Base-by-base conservation (phyloP, 1,140 invertebrate species). In the Drosophila novamexicana region DNA sequence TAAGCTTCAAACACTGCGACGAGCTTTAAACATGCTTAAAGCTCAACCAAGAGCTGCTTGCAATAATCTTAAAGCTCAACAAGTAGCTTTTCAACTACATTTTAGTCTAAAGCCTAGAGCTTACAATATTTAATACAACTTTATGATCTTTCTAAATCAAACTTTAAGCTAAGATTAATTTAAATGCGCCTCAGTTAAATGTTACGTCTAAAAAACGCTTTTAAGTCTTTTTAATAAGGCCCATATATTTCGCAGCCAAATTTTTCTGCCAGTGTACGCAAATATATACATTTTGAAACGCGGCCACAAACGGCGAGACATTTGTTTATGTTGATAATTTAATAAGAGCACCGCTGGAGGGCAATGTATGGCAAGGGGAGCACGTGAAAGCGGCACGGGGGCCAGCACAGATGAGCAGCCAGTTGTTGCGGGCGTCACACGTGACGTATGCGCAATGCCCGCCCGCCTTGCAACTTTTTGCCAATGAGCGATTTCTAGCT, bases 281-380 rank as follows among this genome's bases (percentile, higher is more conserved):
- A 8, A 45, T 18, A n/a, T 36, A 34, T 40, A 34, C 56, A 64
- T 71, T 64, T 64, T 75, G 72, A 59, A 75, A 70, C 42, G 73
- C 59, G 73, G 64, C 62, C 82, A 83, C 73, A 88, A 79, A 50
- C 65, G 71, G 65, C 65, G 71, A 69, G 71, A 74, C 71, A 74
- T 86, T 86, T 86, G 83, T 86, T 86, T 86, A 86, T 86, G 79
- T 86, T 86, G 83, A 86, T 86, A 88, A 86, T 86, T 86, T 88
- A 86, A 88, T 86, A 88, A 88, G 79, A 71, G 76, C 83, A 79
- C 9, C 45, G 56, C 71, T 74, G 71, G 71, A 74, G 57, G 57
- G 65, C 47, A 62, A 16, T 10, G 44, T 16, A 7, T 2, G 34
- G 10, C 2, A 36, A 37, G 58, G 5, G 29, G 34, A 4, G 34